Evolutionary conservation across 2,888 invertebrate species (phyloP).

Genomic region (Rhaphigaster nebulosa): DNA sequence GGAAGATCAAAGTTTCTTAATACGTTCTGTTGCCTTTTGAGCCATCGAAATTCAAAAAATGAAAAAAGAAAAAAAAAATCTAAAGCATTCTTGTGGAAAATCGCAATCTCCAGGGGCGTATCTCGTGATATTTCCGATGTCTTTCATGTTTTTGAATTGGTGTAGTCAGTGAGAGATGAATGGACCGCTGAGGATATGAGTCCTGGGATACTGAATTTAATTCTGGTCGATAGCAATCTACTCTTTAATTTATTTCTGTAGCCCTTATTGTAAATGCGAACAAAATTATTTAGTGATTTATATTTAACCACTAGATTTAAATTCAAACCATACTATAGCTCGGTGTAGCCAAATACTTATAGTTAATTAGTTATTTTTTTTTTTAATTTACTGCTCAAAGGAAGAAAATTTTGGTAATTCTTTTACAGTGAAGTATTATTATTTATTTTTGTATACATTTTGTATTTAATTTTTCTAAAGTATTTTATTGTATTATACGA

Average conservation of each 20-base stretch:
- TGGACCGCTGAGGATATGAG: background rate
- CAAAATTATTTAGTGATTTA: no score
- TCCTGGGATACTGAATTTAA: background rate
- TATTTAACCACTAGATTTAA: no score
- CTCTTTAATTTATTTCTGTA: no score
- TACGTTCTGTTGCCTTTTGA: slow-evolving; percentile 23
- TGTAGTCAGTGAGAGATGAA: background rate
- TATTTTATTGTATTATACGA: no score
- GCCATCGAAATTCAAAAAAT: slow-evolving; percentile 38
- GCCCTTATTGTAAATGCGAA: background rate
- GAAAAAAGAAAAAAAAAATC: background rate
- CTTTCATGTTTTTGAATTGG: background rate
- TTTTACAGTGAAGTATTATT: no score
- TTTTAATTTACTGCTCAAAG: no score
- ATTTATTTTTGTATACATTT: no score
- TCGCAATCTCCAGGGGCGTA: slow-evolving; percentile 38
- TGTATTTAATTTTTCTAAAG: no score
- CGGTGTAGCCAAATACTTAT: no score
- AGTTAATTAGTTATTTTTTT: no score
- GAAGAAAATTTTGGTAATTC: no score
- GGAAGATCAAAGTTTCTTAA: slow-evolving; percentile 41
- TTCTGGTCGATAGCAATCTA: background rate
- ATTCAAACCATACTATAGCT: no score
- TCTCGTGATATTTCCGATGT: background rate
- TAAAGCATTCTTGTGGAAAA: slow-evolving; percentile 35